Conservation (phyloP, 2,797 vertebrate species). For the Mus minutoides region DNA sequence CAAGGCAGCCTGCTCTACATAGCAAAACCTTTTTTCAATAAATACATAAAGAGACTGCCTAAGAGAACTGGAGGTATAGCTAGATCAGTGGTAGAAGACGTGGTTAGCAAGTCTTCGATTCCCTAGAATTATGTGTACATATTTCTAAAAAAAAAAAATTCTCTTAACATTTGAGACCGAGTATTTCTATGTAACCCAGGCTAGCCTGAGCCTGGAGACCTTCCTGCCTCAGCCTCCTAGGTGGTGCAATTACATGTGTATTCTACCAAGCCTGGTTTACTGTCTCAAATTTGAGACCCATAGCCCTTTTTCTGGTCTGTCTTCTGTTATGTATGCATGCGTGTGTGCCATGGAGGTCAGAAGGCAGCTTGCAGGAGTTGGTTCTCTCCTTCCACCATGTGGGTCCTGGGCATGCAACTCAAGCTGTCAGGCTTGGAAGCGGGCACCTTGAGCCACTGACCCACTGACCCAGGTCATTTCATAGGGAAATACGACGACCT, state of each 20-base stretch:
- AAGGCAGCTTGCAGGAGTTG: background rate
- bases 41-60: background rate
- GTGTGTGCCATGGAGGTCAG: background rate
- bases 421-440: background rate
- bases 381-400: background rate
- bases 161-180: no score
- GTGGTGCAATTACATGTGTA: background rate
- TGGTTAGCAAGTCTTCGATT: slow-evolving; percentile 21
- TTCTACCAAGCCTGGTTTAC: background rate
- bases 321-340: background rate
- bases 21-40: background rate
- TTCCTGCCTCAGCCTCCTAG: background rate
- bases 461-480: background rate
- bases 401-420: background rate
- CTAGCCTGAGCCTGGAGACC: background rate
- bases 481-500: background rate
- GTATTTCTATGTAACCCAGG: background rate
- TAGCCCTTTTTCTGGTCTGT: background rate
- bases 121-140: background rate
- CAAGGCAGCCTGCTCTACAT: background rate
- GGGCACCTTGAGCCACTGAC: background rate
- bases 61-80: background rate
- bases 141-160: slow-evolving; percentile 41
- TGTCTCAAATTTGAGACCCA: background rate
- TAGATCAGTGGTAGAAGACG: background rate